Evolutionary conservation across 2,113 vertebrate species (phyloP).

Genomic region (Notothenia coriiceps): DNA sequence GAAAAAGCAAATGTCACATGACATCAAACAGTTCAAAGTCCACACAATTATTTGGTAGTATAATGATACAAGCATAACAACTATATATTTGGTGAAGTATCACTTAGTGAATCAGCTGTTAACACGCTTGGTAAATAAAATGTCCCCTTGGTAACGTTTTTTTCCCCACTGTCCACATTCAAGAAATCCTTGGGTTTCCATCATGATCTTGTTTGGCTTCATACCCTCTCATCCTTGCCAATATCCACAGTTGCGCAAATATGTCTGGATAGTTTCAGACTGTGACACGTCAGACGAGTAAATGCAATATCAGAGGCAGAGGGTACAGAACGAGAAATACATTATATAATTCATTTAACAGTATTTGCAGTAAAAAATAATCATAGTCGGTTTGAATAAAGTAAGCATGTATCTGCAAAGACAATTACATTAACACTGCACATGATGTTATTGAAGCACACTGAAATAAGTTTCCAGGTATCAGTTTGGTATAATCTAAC

Average conservation of each 20-base stretch:
- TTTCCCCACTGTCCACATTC: not conserved
- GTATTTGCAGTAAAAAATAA: not conserved
- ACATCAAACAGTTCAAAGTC: not conserved
- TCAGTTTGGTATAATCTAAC: too few species aligned
- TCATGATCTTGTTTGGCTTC: not conserved
- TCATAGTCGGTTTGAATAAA: not conserved
- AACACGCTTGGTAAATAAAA: too few species aligned
- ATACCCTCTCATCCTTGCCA: not conserved
- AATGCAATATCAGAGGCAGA: not conserved
- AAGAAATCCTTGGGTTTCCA: not conserved
- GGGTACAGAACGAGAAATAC: too few species aligned
- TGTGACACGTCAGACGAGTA: too few species aligned
- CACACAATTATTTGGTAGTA: not conserved
- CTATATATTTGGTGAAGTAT: too few species aligned
- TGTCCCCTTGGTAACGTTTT: not conserved
- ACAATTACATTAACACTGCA: not conserved
- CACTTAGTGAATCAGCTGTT: too few species aligned
- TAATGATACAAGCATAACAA: too few species aligned
- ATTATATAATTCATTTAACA: too few species aligned
- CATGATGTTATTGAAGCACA: not conserved
- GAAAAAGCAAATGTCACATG: not conserved
- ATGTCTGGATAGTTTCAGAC: not conserved
- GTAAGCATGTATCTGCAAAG: not conserved
- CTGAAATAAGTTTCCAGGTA: not conserved
- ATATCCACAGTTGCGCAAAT: conserved; percentile 18